These are phyloP conservation scores for Arge pagana DNA, from an alignment of 2,888 invertebrate species.

Conservation along the genomic window DNA sequence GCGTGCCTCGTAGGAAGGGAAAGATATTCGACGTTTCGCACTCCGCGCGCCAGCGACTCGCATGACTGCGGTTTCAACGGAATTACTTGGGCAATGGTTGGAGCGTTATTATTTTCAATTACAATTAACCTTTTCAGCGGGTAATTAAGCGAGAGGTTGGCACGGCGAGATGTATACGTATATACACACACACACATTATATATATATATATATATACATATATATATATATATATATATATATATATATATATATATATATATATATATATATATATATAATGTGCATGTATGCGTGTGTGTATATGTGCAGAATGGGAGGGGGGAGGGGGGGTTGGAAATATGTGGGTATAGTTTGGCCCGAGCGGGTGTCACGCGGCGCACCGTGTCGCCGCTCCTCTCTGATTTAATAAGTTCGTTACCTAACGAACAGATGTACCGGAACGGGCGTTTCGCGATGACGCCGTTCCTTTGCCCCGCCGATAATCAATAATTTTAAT, in stretches of 20 bases:
- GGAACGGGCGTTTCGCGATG: too few relatives aligned
- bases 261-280: too few relatives aligned
- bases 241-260: too few relatives aligned
- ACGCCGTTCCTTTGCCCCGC: conserved; percentile 5
- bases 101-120: conserved; percentile 40
- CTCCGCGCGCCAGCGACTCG: conserved; percentile 6
- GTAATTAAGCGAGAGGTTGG: conserved; percentile 43
- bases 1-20: conserved; percentile 14
- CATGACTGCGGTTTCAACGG: conserved; percentile 21
- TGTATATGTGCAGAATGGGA: conserved; percentile 2
- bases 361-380: conserved; percentile 18
- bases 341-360: conserved; percentile 28
- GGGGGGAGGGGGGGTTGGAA: conserved; percentile 19
- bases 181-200: too few relatives aligned
- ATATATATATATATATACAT: too few relatives aligned
- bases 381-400: conserved; percentile 13
- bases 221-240: too few relatives aligned
- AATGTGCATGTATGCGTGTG: conserved; percentile 13
- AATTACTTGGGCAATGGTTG: conserved; percentile 28
- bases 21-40: conserved; percentile 12
- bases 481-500: conserved; percentile 57
- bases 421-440: conserved; percentile 55
- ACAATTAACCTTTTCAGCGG: conserved; percentile 43
- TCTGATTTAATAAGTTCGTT: conserved; percentile 56
- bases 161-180: too few relatives aligned